Evolutionary conservation across 2,797 vertebrate genomes (phyloP).

Genomic region (Rachycentron canadum): DNA sequence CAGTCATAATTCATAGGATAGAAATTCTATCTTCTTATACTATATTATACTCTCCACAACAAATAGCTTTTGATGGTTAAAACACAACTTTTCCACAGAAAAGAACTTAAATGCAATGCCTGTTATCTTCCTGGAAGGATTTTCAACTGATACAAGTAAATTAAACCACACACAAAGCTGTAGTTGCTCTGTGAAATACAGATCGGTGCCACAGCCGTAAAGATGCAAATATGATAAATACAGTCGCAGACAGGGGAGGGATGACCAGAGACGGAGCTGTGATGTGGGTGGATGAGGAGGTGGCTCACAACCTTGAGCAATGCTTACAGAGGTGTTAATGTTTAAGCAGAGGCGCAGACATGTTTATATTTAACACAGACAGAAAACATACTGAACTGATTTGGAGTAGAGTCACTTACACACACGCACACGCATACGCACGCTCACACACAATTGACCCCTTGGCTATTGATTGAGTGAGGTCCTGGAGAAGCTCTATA

Average conservation of each 20-base stretch:
- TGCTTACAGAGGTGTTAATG: slow-evolving; percentile 77
- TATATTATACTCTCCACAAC: neutral
- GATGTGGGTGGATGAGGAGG: slow-evolving; percentile 34
- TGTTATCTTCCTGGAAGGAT: neutral
- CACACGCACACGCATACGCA: neutral
- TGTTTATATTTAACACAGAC: slow-evolving; percentile 59
- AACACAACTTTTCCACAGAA: neutral
- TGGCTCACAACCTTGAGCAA: slow-evolving; percentile 62
- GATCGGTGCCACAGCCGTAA: neutral
- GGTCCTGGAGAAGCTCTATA: slow-evolving; percentile 4
- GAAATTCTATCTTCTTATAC: neutral
- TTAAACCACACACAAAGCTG: neutral
- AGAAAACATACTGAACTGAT: slow-evolving; percentile 46
- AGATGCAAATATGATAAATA: slow-evolving; percentile 6
- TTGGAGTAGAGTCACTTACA: slow-evolving; percentile 16
- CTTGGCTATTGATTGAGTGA: slow-evolving; percentile 27
- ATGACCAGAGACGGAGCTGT: slow-evolving; percentile 2
- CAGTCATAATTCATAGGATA: neutral
- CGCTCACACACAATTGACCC: slow-evolving; percentile 29
- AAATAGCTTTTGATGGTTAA: neutral
- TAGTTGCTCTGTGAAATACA: neutral
- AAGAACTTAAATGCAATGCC: neutral
- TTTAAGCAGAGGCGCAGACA: slow-evolving; percentile 69
- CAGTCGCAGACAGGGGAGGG: neutral
- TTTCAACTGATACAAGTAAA: neutral